Conservation (phyloP, 2,113 vertebrate species). For the Seriola rivoliana region DNA sequence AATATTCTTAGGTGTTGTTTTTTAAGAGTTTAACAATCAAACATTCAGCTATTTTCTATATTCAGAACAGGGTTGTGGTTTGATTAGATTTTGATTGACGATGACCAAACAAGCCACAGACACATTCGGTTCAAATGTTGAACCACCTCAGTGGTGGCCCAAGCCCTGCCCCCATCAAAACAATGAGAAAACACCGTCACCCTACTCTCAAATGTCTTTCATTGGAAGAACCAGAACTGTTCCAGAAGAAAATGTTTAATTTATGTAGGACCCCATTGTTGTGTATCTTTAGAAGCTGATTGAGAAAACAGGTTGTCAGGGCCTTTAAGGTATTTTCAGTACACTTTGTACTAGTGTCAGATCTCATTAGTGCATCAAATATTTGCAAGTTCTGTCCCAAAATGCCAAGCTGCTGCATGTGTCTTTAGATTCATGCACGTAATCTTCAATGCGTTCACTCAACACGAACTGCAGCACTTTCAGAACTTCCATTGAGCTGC, state of each 20-base stretch:
- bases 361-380: conserved; percentile 4
- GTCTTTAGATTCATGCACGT: conserved; percentile 6
- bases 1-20: too few species aligned
- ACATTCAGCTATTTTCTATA: background rate
- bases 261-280: too few species aligned
- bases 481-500: background rate
- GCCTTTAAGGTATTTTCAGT: background rate
- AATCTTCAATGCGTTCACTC: background rate
- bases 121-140: background rate
- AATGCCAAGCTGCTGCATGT: conserved; percentile 15
- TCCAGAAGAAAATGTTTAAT: background rate
- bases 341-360: background rate
- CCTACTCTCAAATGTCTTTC: too few species aligned
- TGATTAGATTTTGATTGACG: background rate
- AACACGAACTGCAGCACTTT: background rate
- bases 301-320: background rate
- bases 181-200: background rate
- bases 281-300: background rate
- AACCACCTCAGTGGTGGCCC: background rate
- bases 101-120: background rate
- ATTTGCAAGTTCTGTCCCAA: background rate
- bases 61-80: background rate
- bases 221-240: too few species aligned
- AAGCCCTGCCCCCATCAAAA: background rate
- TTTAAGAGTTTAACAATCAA: background rate